Base-by-base conservation (phyloP, 1,140 invertebrate genomes). In the Drosophila tristis region DNA sequence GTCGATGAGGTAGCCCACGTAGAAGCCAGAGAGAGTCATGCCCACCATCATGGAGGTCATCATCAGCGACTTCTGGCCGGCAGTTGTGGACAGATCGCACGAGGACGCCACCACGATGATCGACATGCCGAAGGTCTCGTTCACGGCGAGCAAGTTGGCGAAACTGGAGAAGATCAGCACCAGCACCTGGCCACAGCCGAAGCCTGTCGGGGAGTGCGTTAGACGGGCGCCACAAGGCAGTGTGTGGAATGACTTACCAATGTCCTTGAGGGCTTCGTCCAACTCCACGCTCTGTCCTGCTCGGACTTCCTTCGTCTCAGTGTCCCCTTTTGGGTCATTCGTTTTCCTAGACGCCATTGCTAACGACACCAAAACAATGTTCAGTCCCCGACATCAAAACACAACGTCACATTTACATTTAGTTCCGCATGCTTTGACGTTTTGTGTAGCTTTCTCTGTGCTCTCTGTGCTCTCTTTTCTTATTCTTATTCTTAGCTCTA, bases 391-490 rank as follows among this genome's bases (percentile, higher is more conserved):
- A 20, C 20, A 25, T 13, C 35, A 13, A 31, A 4, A 13, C 35
- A 39, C 4, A 39, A 4, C 2, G 13, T 13, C 20, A 8, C 11
- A 50, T 23, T 49, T 66, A 29, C 13, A 15, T 56, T 51, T 70
- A 49, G 45, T 31, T 68, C n/a, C 42, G 66, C 66, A 70, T 70
- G 66, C 20, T 68, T 70, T 57, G 66, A 5, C 35, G 11, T 68
- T 70, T 35, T 2, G 25, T 49, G 44, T 70, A 70, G 66, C 64
- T 49, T 43, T 26, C 20, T n/a, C 64, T 57, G 49, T 59, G 4
- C 23, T 56, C 47, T 67, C 55, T 64, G 39, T 39, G 1, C 35
- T 13, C 35, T 39, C 35, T 4, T 13, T 11, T 35, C 31, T 11
- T 35, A 31, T 39, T 39, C 35, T 39, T 39, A 9, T 0, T 3